phyloP scores from a whole-genome alignment of 1,140 invertebrate genomes.

The Brachionus paranguensis region DNA sequence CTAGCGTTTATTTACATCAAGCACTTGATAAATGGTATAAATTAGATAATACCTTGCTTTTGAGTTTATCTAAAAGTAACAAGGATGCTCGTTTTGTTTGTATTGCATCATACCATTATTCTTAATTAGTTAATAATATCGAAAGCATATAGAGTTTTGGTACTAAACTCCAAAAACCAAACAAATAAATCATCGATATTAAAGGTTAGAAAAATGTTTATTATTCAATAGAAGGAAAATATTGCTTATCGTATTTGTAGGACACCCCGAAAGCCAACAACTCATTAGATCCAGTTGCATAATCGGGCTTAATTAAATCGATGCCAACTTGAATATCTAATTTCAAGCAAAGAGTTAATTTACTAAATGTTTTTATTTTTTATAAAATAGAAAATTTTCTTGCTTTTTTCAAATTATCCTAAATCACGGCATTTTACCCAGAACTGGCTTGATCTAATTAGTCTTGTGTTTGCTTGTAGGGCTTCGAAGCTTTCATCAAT shows the following conservation, averaged over 20 bases:
- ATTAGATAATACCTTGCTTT: not conserved
- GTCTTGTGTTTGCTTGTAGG: not conserved
- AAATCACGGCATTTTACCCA: not conserved
- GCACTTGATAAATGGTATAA: not conserved
- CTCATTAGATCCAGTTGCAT: not conserved
- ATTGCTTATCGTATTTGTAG: not conserved
- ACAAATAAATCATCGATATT: not conserved
- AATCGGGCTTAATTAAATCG: not conserved
- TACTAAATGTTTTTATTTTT: not conserved
- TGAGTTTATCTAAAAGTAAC: not conserved
- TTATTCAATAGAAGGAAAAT: not conserved
- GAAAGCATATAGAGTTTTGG: not conserved
- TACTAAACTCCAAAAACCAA: not conserved
- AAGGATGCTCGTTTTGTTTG: not conserved
- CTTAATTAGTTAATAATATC: slow-evolving; percentile 22
- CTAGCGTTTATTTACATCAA: not conserved
- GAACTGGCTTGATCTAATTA: not conserved
- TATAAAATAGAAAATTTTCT: not conserved
- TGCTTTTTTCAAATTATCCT: not conserved
- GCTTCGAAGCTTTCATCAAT: not conserved
- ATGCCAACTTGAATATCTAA: not conserved
- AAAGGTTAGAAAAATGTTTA: slow-evolving; percentile 27
- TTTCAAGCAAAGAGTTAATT: not conserved
- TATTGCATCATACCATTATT: not conserved
- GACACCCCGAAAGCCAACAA: slow-evolving; percentile 3